Conservation (phyloP, 37 sponge, comb jelly and placozoan genomes). For the Geodia barretti region DNA sequence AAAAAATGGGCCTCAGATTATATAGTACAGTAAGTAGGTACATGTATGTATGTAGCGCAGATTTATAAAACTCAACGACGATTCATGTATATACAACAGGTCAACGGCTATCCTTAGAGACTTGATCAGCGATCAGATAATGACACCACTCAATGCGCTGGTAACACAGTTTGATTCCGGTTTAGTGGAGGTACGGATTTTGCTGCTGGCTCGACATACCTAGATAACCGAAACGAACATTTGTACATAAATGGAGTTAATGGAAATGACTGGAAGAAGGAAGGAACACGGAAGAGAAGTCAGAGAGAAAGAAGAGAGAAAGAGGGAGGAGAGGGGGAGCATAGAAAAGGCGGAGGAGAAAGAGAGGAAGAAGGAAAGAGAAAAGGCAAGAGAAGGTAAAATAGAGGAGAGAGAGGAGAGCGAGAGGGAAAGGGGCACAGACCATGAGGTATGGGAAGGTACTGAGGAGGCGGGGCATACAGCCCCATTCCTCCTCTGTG, state of each 20-base stretch:
- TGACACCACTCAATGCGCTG: not conserved
- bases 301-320: not conserved
- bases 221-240: too few species aligned
- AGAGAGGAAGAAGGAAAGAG: too few species aligned
- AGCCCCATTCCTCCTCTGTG: not conserved
- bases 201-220: constrained; percentile 28
- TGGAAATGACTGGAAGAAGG: too few species aligned
- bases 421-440: constrained; percentile 14
- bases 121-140: not conserved
- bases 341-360: too few species aligned
- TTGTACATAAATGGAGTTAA: too few species aligned
- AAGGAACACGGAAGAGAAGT: not conserved
- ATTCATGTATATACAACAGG: too few species aligned
- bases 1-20: too few species aligned
- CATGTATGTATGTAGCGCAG: too few species aligned
- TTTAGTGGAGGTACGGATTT: constrained; percentile 21
- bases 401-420: constrained; percentile 11
- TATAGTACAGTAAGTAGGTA: too few species aligned
- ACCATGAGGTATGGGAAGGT: not conserved
- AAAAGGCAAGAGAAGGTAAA: too few species aligned
- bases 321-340: too few species aligned
- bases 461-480: not conserved
- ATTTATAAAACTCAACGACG: not conserved
- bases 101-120: not conserved
- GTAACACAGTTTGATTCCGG: not conserved